These are phyloP conservation scores for Cynopterus sphinx DNA, from an alignment of 2,797 vertebrate species.

Conservation along the genomic window DNA sequence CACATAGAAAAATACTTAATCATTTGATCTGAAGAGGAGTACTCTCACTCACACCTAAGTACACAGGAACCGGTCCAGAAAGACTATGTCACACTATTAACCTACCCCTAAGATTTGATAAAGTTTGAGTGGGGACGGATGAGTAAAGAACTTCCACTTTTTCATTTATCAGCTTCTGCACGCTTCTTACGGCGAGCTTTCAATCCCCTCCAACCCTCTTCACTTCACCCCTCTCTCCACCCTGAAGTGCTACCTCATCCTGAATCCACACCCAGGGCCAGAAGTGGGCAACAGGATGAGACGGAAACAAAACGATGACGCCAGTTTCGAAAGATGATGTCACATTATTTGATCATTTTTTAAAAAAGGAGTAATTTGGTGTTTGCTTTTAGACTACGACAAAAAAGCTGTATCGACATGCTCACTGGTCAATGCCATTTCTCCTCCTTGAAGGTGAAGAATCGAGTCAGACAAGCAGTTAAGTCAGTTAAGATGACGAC, in stretches of 20 bases:
- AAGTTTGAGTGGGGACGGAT: not conserved
- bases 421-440: not conserved
- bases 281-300: not conserved
- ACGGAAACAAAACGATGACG: not conserved
- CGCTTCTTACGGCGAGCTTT: not conserved
- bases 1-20: not conserved
- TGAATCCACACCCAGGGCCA: not conserved
- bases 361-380: not conserved
- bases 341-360: not conserved
- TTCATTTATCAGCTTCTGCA: not conserved
- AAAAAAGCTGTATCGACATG: not conserved
- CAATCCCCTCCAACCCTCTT: not conserved
- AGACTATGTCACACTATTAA: not conserved
- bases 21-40: not conserved
- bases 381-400: not conserved
- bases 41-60: not conserved
- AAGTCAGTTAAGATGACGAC: accelerated
- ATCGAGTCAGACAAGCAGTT: accelerated
- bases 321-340: not conserved
- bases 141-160: not conserved
- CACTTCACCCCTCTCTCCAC: not conserved
- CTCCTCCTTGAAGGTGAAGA: not conserved
- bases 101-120: not conserved
- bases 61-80: not conserved
- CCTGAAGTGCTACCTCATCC: not conserved